Percentiles rank a stretch among this genome's conserved stretches.
Conservation (phyloP, 35 echinoderm and acorn worm genomes). For the Eucidaris tribuloides region DNA sequence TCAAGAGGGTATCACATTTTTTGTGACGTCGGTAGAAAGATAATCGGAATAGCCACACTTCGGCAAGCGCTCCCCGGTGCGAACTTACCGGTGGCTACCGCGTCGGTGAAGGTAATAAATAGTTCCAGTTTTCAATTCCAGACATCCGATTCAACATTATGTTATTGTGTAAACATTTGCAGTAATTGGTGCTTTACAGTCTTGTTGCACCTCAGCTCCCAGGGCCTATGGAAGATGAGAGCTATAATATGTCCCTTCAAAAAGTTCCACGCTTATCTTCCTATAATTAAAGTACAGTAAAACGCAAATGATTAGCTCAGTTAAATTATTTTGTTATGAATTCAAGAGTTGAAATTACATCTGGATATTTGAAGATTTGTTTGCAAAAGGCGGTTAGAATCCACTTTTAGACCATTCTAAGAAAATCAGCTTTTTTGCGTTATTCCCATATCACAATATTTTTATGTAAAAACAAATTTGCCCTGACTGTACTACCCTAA, state of each 20-base stretch:
- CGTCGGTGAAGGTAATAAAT: conserved; percentile 64
- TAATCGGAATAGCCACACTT: conserved; percentile 32
- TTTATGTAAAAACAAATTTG: too few species aligned
- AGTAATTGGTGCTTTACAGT: neutral
- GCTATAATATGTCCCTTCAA: neutral
- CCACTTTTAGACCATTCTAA: too few species aligned
- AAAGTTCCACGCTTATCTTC: neutral
- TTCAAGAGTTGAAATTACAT: neutral
- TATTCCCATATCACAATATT: too few species aligned
- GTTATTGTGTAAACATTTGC: neutral
- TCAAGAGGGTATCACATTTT: conserved; percentile 62
- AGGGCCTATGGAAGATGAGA: neutral
- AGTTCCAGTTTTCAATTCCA: neutral
- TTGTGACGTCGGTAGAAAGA: conserved; percentile 35
- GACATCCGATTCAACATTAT: neutral
- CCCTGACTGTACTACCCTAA: too few species aligned
- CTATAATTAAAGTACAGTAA: neutral
- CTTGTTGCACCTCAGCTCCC: neutral
- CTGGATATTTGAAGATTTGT: too few species aligned
- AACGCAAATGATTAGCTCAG: neutral
- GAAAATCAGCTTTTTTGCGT: too few species aligned
- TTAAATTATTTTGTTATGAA: neutral
- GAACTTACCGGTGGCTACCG: conserved; percentile 48
- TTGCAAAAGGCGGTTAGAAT: too few species aligned
- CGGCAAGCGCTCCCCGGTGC: neutral